Conservation (phyloP, 2,888 invertebrate genomes). For the Pterostichus niger region DNA sequence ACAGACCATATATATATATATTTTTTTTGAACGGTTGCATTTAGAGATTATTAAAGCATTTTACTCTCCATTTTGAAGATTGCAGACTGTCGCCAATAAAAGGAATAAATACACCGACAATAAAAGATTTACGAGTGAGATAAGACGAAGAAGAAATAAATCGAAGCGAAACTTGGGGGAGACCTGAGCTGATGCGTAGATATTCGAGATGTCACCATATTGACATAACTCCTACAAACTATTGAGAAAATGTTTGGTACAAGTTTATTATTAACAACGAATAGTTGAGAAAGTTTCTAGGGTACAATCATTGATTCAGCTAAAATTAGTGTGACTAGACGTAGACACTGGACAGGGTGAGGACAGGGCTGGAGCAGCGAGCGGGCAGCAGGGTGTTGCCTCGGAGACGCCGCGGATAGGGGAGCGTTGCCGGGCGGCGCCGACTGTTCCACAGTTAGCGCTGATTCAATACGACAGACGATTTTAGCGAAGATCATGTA, state of each 20-base stretch:
- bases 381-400: conserved; percentile 34
- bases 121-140: conserved; percentile 32
- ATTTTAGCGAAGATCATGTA: conserved; percentile 1
- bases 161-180: conserved; percentile 3
- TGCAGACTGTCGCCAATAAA: conserved; percentile 41
- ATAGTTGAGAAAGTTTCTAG: conserved; percentile 16
- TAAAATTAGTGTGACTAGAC: conserved; percentile 47
- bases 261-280: conserved; percentile 33
- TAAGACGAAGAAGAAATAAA: conserved; percentile 35
- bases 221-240: background rate
- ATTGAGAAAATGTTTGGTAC: conserved; percentile 11
- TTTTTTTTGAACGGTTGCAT: background rate
- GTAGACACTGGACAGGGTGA: conserved; percentile 7
- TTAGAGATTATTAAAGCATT: conserved; percentile 12
- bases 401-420: conserved; percentile 9
- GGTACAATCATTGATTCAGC: conserved; percentile 47
- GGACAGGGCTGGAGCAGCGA: background rate
- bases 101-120: conserved; percentile 29
- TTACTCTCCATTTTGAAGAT: background rate
- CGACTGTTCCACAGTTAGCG: conserved; percentile 5
- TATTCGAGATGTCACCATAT: conserved; percentile 21
- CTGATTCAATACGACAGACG: conserved; percentile 16
- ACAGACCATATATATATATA: too few relatives aligned
- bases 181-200: conserved; percentile 1
- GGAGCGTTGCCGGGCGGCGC: conserved; percentile 47